phyloP scores from a whole-genome alignment of 2,888 invertebrate genomes.

The Gibbula magus region DNA sequence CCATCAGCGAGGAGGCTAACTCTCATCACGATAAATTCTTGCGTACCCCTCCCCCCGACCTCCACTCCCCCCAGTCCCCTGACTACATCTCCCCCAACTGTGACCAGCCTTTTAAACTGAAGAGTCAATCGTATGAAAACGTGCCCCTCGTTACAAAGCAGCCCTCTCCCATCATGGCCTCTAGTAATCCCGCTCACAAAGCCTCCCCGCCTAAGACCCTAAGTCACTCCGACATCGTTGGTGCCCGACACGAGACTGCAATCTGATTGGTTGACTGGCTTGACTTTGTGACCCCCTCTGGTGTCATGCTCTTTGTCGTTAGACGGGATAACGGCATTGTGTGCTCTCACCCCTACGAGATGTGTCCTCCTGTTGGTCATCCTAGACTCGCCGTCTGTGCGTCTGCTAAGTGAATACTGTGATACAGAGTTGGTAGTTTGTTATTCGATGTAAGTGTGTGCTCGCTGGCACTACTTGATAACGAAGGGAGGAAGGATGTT shows the following conservation, averaged over 20 bases:
- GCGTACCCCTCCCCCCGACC: conserved; percentile 56
- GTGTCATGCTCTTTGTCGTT: no score
- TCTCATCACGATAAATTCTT: conserved; percentile 55
- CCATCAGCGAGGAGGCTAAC: conserved; percentile 60
- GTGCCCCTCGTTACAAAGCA: conserved; percentile 68
- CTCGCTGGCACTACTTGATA: background rate
- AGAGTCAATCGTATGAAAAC: conserved; percentile 73
- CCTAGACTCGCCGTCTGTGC: background rate
- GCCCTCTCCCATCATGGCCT: conserved; percentile 58
- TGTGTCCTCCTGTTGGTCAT: background rate
- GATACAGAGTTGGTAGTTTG: conserved; percentile 6
- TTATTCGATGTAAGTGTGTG: background rate
- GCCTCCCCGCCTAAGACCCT: conserved; percentile 58
- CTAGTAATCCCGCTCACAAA: conserved; percentile 61
- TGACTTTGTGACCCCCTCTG: background rate
- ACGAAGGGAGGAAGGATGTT: no score
- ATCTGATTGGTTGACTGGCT: conserved; percentile 47
- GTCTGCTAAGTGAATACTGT: background rate
- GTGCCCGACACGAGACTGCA: conserved; percentile 60
- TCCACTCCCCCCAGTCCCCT: conserved; percentile 56
- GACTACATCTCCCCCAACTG: conserved; percentile 43
- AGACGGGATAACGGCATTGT: no score
- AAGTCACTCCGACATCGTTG: conserved; percentile 53
- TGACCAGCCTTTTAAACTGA: conserved; percentile 57
- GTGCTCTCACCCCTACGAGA: background rate